Evolutionary conservation across 2,113 vertebrate genomes (phyloP).

Genomic region (Butastur rufipennis): DNA sequence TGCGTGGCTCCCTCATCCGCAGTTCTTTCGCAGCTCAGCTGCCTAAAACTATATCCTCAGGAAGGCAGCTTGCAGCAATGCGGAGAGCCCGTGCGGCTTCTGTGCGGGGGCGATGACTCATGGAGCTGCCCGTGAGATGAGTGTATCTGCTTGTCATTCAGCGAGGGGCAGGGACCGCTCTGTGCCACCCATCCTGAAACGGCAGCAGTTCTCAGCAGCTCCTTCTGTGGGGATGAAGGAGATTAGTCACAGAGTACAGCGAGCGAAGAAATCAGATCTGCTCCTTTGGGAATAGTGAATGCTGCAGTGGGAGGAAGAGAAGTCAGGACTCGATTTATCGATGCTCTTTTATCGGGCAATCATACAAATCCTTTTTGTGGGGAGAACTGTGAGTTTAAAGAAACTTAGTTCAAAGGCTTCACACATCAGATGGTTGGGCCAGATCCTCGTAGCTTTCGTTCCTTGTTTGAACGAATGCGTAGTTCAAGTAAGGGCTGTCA

Average conservation of each 20-base stretch:
- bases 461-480: background rate
- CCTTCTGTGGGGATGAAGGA: background rate
- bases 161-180: background rate
- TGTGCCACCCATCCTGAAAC: background rate
- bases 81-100: background rate
- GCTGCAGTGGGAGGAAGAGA: background rate
- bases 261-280: background rate
- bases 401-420: conserved; percentile 15
- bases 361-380: background rate
- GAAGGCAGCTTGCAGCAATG: background rate
- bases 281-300: background rate
- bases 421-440: background rate
- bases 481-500: background rate
- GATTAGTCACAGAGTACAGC: background rate
- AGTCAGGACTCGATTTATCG: background rate
- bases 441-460: background rate
- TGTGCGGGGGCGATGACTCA: background rate
- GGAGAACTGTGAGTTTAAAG: background rate
- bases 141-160: background rate
- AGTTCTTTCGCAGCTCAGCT: background rate
- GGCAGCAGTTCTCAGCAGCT: background rate
- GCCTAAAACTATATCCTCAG: background rate
- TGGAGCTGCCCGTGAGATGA: background rate
- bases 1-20: background rate
- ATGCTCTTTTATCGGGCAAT: background rate